phyloP scores from a whole-genome alignment of 2,113 vertebrate genomes.

The Potamarius usumacintae region DNA sequence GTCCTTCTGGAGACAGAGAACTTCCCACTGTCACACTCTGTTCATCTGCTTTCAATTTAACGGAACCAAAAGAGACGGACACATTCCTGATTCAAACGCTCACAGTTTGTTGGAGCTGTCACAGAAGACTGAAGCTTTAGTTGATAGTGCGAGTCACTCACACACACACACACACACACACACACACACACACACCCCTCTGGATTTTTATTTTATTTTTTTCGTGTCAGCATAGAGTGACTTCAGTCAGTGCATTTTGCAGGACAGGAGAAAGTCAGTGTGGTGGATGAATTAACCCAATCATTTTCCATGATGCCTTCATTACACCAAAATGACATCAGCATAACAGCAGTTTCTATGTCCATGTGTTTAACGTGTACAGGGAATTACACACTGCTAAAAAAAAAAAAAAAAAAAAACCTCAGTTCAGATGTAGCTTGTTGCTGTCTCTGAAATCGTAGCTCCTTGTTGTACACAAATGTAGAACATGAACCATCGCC shows the following conservation, averaged over 20 bases:
- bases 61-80: not conserved
- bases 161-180: not conserved
- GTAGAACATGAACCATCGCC: not conserved
- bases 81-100: constrained; percentile 25
- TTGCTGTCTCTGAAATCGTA: not conserved
- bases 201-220: not conserved
- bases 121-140: not conserved
- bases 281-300: not conserved
- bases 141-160: not conserved
- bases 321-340: not conserved
- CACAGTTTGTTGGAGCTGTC: not conserved
- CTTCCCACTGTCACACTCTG: constrained; percentile 14
- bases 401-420: not conserved
- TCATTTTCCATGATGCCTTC: not conserved
- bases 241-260: not conserved
- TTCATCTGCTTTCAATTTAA: constrained; percentile 18
- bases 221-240: not conserved
- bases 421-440: not conserved
- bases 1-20: constrained; percentile 6
- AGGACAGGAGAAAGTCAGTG: not conserved
- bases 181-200: not conserved
- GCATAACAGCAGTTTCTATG: not conserved
- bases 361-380: not conserved
- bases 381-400: not conserved
- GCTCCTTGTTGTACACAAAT: not conserved